Conservation (phyloP, 1,140 invertebrate species). For the Lithobius niger region DNA sequence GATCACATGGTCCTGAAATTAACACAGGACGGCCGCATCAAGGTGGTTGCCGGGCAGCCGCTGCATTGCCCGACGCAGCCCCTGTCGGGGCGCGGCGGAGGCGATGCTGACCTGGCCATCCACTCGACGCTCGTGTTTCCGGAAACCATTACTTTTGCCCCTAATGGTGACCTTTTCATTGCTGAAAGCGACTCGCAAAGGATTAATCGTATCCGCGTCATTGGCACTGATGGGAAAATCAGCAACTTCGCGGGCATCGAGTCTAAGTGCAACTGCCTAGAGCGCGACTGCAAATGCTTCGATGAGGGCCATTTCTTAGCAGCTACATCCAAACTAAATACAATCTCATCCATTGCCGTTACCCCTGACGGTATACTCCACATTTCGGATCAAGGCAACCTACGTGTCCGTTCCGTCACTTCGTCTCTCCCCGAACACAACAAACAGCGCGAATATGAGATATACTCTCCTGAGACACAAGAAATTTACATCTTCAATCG, state of each 20-base stretch:
- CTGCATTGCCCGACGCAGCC: conserved; percentile 71
- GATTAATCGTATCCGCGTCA: conserved; percentile 77
- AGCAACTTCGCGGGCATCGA: conserved; percentile 82
- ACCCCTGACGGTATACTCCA: conserved; percentile 88
- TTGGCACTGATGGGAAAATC: conserved; percentile 84
- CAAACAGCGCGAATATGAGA: conserved; percentile 72
- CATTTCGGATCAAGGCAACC: conserved; percentile 86
- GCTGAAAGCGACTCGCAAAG: conserved; percentile 89
- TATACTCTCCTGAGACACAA: conserved; percentile 87
- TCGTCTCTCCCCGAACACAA: conserved; percentile 77
- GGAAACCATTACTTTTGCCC: conserved; percentile 85
- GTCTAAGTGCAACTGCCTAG: conserved; percentile 87
- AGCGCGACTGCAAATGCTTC: conserved; percentile 66
- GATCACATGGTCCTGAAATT: conserved; percentile 88
- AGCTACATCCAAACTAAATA: conserved; percentile 84
- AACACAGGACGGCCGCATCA: conserved; percentile 74
- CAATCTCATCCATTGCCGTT: conserved; percentile 80
- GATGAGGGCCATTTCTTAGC: conserved; percentile 82
- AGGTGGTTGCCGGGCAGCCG: conserved; percentile 80
- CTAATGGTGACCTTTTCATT: conserved; percentile 83
- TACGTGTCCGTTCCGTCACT: conserved; percentile 75
- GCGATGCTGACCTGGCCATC: conserved; percentile 65
- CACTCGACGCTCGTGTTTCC: conserved; percentile 83
- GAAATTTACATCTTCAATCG: conserved; percentile 92
- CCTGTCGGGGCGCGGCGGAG: conserved; percentile 35